Evolutionary conservation across 1,140 invertebrate species (phyloP).

Genomic region (Tetramorium parvispinum): DNA sequence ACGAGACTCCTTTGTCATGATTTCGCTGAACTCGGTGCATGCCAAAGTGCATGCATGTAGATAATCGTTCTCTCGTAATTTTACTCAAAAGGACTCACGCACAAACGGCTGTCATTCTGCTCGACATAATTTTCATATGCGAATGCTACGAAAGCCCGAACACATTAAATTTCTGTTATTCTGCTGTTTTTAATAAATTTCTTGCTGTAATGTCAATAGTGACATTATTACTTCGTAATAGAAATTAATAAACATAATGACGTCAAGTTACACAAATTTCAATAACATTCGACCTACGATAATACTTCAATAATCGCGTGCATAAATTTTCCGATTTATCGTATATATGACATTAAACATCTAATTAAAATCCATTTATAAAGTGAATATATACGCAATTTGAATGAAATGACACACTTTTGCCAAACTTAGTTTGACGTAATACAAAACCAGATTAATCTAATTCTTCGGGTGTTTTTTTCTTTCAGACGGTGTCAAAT

Average conservation of each 20-base stretch:
- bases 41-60: background rate
- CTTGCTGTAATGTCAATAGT: background rate
- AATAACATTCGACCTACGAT: background rate
- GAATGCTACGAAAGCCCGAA: too few relatives aligned
- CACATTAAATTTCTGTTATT: background rate
- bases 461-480: background rate
- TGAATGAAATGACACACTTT: background rate
- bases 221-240: background rate
- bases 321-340: background rate
- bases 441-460: background rate
- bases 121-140: background rate
- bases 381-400: background rate
- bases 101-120: background rate
- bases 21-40: conserved; percentile 23
- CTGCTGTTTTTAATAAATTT: background rate
- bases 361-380: background rate
- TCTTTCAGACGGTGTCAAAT: conserved; percentile 29
- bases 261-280: background rate
- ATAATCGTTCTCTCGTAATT: conserved; percentile 4
- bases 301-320: background rate
- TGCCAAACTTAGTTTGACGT: background rate
- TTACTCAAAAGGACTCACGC: background rate
- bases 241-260: background rate
- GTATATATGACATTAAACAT: background rate
- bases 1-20: conserved; percentile 4